Conservation (phyloP, 2,113 vertebrate species). For the Pholis gunnellus region DNA sequence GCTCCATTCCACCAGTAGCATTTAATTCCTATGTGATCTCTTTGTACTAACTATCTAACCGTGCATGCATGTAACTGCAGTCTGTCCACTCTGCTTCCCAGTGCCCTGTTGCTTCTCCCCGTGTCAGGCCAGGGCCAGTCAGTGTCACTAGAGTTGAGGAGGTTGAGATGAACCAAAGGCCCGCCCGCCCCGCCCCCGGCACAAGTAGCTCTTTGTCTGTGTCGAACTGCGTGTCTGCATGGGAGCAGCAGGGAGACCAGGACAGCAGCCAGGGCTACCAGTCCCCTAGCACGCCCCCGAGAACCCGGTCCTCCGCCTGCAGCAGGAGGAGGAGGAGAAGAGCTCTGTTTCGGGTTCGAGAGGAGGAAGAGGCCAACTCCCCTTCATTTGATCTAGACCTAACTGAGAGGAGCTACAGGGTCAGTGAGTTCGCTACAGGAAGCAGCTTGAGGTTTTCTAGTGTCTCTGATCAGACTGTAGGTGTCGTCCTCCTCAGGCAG, state of each 20-base stretch:
- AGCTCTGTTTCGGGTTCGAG: slow-evolving; percentile 82
- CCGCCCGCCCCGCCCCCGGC: slow-evolving; percentile 60
- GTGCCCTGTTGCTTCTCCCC: slow-evolving; percentile 59
- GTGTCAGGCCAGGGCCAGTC: slow-evolving; percentile 75
- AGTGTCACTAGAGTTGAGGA: slow-evolving; percentile 46
- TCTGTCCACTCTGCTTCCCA: slow-evolving; percentile 76
- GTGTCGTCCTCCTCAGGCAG: background rate
- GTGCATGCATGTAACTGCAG: slow-evolving; percentile 72
- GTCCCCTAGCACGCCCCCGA: slow-evolving; percentile 56
- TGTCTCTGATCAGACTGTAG: background rate
- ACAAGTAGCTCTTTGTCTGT: slow-evolving; percentile 87
- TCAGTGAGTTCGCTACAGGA: slow-evolving; percentile 81
- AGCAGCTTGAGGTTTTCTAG: background rate
- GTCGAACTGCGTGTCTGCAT: slow-evolving; percentile 55
- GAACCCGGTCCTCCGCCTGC: slow-evolving; percentile 67
- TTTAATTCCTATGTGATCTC: background rate
- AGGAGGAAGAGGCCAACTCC: slow-evolving; percentile 74
- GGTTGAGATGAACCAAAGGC: slow-evolving; percentile 22
- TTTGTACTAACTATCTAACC: slow-evolving; percentile 60
- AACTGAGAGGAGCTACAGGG: slow-evolving; percentile 86
- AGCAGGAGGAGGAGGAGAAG: slow-evolving; percentile 80
- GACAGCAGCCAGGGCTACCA: slow-evolving; percentile 73
- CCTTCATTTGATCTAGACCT: slow-evolving; percentile 78
- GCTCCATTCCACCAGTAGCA: background rate
- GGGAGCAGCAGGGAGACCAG: slow-evolving; percentile 86